Evolutionary conservation across 92 coral and sea anemone species (phyloP).

Genomic region (Ricordea florida): DNA sequence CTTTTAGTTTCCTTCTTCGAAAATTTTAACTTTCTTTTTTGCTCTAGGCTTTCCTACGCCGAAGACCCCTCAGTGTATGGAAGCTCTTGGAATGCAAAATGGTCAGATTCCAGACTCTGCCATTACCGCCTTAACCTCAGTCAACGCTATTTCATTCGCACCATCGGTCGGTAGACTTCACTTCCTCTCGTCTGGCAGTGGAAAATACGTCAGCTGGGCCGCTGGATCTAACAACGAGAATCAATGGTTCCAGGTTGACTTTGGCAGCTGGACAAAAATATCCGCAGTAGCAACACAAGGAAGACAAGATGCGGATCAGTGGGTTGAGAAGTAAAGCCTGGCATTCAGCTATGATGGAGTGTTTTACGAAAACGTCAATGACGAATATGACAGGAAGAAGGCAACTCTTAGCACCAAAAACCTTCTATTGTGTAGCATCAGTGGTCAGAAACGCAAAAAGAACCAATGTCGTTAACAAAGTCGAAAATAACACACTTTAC

Average conservation of each 20-base stretch:
- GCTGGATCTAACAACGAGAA: not conserved
- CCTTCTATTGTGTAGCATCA: no score
- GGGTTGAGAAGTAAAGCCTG: conserved; percentile 47
- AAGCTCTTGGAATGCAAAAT: no score
- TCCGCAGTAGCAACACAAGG: conserved; percentile 55
- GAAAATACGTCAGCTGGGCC: conserved; percentile 32
- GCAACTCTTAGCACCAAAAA: no score
- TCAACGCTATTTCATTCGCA: no score
- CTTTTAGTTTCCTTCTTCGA: not conserved
- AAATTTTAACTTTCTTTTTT: not conserved
- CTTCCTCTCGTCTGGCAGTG: conserved; percentile 11
- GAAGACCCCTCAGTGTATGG: not conserved
- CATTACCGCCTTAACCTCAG: no score
- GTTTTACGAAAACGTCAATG: conserved; percentile 23
- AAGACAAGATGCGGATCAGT: not conserved
- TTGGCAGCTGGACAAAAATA: conserved; percentile 55
- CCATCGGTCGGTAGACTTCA: no score
- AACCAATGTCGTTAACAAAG: no score
- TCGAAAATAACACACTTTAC: no score
- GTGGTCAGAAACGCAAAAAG: no score
- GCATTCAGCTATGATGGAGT: conserved; percentile 58
- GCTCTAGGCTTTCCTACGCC: not conserved
- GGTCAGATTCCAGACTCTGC: no score
- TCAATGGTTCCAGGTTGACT: conserved; percentile 64
- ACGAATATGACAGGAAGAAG: not conserved